These are phyloP conservation scores for Poeciliopsis prolifica DNA, from an alignment of 2,113 vertebrate species.

Conservation along the genomic window DNA sequence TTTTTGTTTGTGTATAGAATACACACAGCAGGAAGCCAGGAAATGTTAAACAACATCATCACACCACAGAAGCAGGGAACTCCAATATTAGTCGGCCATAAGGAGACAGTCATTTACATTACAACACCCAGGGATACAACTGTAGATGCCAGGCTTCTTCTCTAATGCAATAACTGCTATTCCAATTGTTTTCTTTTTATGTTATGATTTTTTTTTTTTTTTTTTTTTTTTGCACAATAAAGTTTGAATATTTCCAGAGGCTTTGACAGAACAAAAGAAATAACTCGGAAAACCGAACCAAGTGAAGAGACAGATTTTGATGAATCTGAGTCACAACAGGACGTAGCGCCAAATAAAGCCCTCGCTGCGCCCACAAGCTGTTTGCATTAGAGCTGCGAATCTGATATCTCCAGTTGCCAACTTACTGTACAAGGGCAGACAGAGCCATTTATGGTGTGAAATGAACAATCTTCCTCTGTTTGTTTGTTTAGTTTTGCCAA, in stretches of 20 bases:
- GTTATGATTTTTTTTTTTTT: too few species aligned
- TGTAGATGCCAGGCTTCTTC: constrained; percentile 86
- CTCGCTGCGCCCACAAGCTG: constrained; percentile 37
- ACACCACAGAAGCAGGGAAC: constrained; percentile 85
- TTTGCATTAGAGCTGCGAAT: constrained; percentile 79
- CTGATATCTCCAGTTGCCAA: constrained; percentile 92
- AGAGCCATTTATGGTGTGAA: constrained; percentile 94
- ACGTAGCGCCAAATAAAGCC: neutral
- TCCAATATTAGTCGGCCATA: constrained; percentile 77
- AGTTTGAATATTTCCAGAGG: neutral
- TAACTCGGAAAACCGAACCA: neutral
- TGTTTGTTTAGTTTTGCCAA: constrained; percentile 85
- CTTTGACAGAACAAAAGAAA: neutral
- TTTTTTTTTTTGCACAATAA: too few species aligned
- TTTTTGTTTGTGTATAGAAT: constrained; percentile 5
- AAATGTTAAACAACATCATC: constrained; percentile 70
- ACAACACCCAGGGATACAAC: constrained; percentile 87
- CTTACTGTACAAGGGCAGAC: constrained; percentile 89
- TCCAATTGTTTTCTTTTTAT: neutral
- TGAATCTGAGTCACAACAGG: neutral
- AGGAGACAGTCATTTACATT: constrained; percentile 65
- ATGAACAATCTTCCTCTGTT: constrained; percentile 95
- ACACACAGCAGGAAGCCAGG: constrained; percentile 56
- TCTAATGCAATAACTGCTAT: constrained; percentile 75
- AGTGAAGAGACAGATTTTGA: neutral